Percentiles rank a stretch among this genome's conserved stretches.
phyloP scores from a whole-genome alignment of 2,797 vertebrate genomes.

The Fratercula arctica region DNA sequence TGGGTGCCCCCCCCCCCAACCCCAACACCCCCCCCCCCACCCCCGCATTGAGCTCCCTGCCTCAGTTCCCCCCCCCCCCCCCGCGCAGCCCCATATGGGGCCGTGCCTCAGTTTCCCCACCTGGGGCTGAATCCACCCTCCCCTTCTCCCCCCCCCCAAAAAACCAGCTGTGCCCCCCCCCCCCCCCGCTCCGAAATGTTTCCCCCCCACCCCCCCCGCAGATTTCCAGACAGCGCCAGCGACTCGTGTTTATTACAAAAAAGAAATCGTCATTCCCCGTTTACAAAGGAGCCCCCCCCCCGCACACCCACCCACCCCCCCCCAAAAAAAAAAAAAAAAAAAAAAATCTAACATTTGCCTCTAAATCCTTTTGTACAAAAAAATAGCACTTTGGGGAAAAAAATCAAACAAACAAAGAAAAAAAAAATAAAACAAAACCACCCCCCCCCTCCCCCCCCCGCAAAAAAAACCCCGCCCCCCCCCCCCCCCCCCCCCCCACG shows the following conservation, averaged over 20 bases:
- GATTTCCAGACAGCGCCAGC: constrained; percentile 21
- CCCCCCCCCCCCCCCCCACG: too few relatives aligned
- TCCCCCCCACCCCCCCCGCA: too few relatives aligned
- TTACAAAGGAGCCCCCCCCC: constrained; percentile 82
- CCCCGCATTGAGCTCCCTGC: too few relatives aligned
- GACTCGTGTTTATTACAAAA: constrained; percentile 71
- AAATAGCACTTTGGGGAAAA: constrained; percentile 28
- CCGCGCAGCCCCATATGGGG: not conserved
- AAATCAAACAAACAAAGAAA: too few relatives aligned
- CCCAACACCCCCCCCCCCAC: too few relatives aligned
- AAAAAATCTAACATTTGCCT: constrained; percentile 72
- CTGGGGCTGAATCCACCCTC: not conserved
- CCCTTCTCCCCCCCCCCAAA: too few relatives aligned
- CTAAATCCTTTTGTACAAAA: constrained; percentile 79
- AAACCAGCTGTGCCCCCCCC: too few relatives aligned
- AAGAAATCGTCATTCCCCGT: not conserved
- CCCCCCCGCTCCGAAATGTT: too few relatives aligned
- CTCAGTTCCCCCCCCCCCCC: too few relatives aligned
- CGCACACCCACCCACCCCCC: too few relatives aligned
- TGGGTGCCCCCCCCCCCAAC: not conserved
- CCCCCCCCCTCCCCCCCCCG: not conserved
- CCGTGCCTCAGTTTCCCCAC: not conserved
- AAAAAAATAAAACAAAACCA: too few relatives aligned
- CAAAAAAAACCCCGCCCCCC: too few relatives aligned
- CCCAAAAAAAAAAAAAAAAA: constrained; percentile 4